Conservation (phyloP, 2,113 vertebrate species). For the Symphodus melops region DNA sequence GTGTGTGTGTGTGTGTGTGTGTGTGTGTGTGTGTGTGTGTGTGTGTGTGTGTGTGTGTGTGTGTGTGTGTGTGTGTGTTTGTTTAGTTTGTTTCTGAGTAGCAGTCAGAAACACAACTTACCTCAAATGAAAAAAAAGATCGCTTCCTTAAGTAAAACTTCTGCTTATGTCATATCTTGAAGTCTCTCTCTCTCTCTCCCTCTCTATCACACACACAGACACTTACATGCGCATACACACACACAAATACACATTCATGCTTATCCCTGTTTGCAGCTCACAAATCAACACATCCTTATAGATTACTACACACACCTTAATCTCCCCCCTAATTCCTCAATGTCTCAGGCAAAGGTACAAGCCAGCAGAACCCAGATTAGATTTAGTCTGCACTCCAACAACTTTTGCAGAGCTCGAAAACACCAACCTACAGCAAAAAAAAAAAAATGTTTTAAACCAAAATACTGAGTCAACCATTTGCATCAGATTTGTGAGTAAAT, state of each 20-base stretch:
- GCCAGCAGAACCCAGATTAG: constrained; percentile 76
- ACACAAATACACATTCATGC: constrained; percentile 24
- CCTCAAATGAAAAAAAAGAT: constrained; percentile 29
- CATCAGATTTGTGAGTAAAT: constrained; percentile 73
- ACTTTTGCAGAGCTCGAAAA: constrained; percentile 29
- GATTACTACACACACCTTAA: constrained; percentile 71
- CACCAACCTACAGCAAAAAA: constrained; percentile 38
- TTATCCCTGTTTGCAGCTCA: constrained; percentile 63
- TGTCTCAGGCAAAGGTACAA: constrained; percentile 73
- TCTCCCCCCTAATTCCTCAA: constrained; percentile 71
- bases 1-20: neutral
- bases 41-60: constrained; percentile 18
- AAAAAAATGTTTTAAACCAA: constrained; percentile 31
- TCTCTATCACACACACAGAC: neutral
- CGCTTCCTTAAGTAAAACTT: constrained; percentile 35
- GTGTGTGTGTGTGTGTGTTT: neutral
- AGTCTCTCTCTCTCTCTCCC: constrained; percentile 1
- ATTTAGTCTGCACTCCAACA: constrained; percentile 51
- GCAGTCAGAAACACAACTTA: constrained; percentile 32
- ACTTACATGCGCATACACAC: constrained; percentile 17
- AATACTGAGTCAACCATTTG: constrained; percentile 69
- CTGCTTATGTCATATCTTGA: constrained; percentile 29
- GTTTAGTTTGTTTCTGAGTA: constrained; percentile 6
- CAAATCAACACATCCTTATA: constrained; percentile 65
- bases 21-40: no score